These are phyloP conservation scores for Uloborus diversus DNA, from an alignment of 1,140 invertebrate genomes.

Conservation along the genomic window DNA sequence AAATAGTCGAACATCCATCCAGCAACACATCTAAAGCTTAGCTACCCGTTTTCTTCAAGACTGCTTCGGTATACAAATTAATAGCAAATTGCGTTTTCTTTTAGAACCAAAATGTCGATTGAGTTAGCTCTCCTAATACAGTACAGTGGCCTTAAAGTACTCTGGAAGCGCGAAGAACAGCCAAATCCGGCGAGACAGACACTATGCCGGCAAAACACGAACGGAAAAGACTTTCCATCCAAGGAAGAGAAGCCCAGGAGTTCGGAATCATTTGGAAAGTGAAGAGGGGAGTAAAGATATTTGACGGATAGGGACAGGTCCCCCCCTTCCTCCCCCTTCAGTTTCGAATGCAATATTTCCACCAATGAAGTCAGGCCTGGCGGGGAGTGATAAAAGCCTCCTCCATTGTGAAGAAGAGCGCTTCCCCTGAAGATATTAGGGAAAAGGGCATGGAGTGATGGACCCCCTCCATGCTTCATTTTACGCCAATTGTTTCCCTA, in stretches of 20 bases:
- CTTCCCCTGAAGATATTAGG: slow-evolving; percentile 27
- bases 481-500: slow-evolving; percentile 18
- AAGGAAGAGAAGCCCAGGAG: slow-evolving; percentile 29
- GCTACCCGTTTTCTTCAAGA: too few relatives aligned
- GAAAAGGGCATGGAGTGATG: background rate
- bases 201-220: background rate
- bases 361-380: slow-evolving; percentile 40
- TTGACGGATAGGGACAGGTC: slow-evolving; percentile 28
- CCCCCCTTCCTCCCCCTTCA: background rate
- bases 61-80: too few relatives aligned
- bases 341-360: slow-evolving; percentile 34
- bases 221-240: slow-evolving; percentile 24
- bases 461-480: background rate
- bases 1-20: too few relatives aligned
- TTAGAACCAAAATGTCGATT: too few relatives aligned
- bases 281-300: slow-evolving; percentile 13
- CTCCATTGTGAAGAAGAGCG: slow-evolving; percentile 5
- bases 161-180: background rate
- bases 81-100: too few relatives aligned
- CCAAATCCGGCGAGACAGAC: background rate
- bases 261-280: slow-evolving; percentile 28
- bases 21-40: too few relatives aligned
- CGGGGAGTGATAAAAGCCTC: slow-evolving; percentile 50
- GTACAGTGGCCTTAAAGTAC: too few relatives aligned
- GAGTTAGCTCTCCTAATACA: too few relatives aligned